Evolutionary conservation across 2,888 invertebrate species (phyloP), one percentile per base, ranked within the genome.

Genomic region (Perizoma flavofasciatum): DNA sequence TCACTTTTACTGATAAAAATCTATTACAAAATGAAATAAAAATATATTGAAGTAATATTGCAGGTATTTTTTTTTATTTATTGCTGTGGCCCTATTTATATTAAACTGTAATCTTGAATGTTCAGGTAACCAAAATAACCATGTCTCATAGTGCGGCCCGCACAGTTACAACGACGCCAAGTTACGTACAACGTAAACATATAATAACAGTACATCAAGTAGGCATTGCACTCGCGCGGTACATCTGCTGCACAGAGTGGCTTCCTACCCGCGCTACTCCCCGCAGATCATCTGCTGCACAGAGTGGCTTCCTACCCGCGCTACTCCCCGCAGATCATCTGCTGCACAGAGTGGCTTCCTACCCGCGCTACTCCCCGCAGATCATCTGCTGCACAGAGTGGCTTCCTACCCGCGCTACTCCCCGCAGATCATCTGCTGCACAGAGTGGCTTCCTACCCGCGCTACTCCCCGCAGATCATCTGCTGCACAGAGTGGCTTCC

Each of bases 151-250:
- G n/a, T n/a, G n/a, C n/a, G n/a, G n/a, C 22, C 22, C 22, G n/a
- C n/a, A n/a, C 22, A 2, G 22, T 22, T 22, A 22, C 10, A 46
- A 37, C 22, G 39, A 7, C 47, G 35, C 35, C 10, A 8, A 48
- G 37, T 48, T 11, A 35, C 37, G 37, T 37, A 37, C 44, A 22
- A 22, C 44, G 44, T 22, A 11, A 6, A 44, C 33, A 39, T 39
- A 54, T 39, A 33, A 54, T 40, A 46, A 5, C 53, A 40, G 40
- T 50, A 50, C 50, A 50, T 46, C 40, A 49, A 35, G 55, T 39
- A 22, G 22, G 22, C 22, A 3, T 3, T 22, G 22, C 22, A 5
- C 32, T 4, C 5, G 33, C 32, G 10, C n/a, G 37, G 6, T 7
- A 37, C 37, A 37, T 37, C 37, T 35, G 44, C 35, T 35, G 45